Conservation (phyloP, 2,888 invertebrate genomes). For the Chromoteleia sp. region DNA sequence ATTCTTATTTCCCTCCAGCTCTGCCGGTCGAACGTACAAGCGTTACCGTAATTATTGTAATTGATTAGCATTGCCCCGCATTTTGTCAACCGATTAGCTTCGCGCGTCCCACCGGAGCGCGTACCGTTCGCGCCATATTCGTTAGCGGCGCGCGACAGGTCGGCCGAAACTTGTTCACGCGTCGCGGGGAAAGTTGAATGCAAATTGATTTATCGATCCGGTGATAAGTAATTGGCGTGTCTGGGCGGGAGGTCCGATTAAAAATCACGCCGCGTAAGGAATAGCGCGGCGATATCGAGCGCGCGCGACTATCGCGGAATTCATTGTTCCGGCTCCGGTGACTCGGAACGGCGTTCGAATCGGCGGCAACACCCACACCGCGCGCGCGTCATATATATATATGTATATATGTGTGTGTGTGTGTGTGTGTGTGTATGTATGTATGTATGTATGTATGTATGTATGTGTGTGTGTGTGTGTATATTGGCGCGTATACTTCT, state of each 20-base stretch:
- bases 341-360: slow-evolving; percentile 52
- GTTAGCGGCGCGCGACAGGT: slow-evolving; percentile 13
- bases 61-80: too few relatives aligned
- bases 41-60: too few relatives aligned
- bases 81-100: background rate
- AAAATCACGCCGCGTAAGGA: slow-evolving; percentile 44
- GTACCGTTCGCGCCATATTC: background rate
- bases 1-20: too few relatives aligned
- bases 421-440: too few relatives aligned
- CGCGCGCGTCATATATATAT: too few relatives aligned
- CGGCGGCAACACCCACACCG: slow-evolving; percentile 39
- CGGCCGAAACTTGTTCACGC: slow-evolving; percentile 2
- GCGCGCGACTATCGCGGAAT: slow-evolving; percentile 30
- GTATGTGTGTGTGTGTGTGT: too few relatives aligned
- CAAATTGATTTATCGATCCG: slow-evolving; percentile 60
- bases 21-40: too few relatives aligned
- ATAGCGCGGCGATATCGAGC: slow-evolving; percentile 16
- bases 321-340: slow-evolving; percentile 58
- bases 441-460: too few relatives aligned
- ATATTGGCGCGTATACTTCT: slow-evolving; percentile 24
- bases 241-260: slow-evolving; percentile 43
- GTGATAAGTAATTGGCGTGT: slow-evolving; percentile 52
- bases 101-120: too few relatives aligned
- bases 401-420: too few relatives aligned
- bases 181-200: slow-evolving; percentile 13